Percentiles rank a stretch among this genome's conserved stretches.
Conservation (phyloP, 2,888 invertebrate genomes). For the Pristionchus maxplancki region DNA sequence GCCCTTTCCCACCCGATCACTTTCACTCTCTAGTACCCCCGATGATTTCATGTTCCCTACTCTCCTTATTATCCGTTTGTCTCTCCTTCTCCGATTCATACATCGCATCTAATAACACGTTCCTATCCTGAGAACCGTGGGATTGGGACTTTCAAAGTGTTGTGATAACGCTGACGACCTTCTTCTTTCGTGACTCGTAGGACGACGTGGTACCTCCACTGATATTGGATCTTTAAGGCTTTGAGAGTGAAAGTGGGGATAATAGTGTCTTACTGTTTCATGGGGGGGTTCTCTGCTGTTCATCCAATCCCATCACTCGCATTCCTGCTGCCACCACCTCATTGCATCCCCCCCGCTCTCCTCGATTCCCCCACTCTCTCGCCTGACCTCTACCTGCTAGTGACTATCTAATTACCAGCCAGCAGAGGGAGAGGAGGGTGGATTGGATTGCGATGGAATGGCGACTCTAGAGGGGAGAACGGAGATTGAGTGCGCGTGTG, state of each 20-base stretch:
- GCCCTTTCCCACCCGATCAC: not conserved
- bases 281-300: not conserved
- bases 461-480: not conserved
- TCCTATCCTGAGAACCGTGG: not conserved
- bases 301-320: not conserved
- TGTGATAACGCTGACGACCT: no score
- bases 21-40: not conserved
- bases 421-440: not conserved
- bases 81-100: not conserved
- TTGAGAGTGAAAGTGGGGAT: not conserved
- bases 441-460: slow-evolving; percentile 39
- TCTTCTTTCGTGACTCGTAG: no score
- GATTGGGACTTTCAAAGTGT: not conserved
- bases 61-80: not conserved
- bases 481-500: not conserved
- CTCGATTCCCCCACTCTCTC: not conserved
- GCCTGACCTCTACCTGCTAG: slow-evolving; percentile 5
- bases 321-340: slow-evolving; percentile 8
- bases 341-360: not conserved
- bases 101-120: not conserved
- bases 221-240: not conserved
- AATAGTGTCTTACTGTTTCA: not conserved
- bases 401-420: slow-evolving; percentile 43
- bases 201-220: not conserved
- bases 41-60: slow-evolving; percentile 7